Conservation (phyloP, 2,888 invertebrate species). For the Pammene fasciana region DNA sequence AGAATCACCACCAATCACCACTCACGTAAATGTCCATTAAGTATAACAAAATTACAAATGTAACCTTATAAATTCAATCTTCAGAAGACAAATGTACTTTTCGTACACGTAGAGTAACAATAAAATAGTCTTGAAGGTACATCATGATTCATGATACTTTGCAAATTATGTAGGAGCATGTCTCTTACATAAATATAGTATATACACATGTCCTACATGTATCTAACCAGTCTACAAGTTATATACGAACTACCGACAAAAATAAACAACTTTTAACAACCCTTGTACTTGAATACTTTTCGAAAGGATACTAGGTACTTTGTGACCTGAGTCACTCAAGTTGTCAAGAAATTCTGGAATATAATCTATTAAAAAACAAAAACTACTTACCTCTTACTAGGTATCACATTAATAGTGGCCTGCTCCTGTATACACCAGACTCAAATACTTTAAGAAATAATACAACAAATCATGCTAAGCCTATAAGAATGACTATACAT, state of each 20-base stretch:
- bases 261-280: slow-evolving; percentile 45
- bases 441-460: slow-evolving; percentile 35
- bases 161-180: slow-evolving; percentile 26
- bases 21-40: slow-evolving; percentile 3
- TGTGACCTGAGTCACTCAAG: slow-evolving; percentile 37
- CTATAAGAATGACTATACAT: slow-evolving; percentile 22
- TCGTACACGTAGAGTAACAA: slow-evolving; percentile 28
- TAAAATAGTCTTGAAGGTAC: slow-evolving; percentile 31
- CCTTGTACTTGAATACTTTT: slow-evolving; percentile 44
- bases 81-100: slow-evolving; percentile 16
- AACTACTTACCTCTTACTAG: slow-evolving; percentile 36
- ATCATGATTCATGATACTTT: slow-evolving; percentile 25
- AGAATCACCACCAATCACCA: slow-evolving; percentile 21
- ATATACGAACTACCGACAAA: slow-evolving; percentile 30
- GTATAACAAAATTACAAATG: slow-evolving; percentile 29
- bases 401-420: slow-evolving; percentile 40
- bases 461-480: slow-evolving; percentile 34
- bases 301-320: slow-evolving; percentile 43
- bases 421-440: slow-evolving; percentile 16
- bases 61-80: slow-evolving; percentile 18
- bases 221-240: slow-evolving; percentile 39
- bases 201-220: slow-evolving; percentile 28
- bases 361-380: slow-evolving; percentile 25
- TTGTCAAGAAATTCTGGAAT: slow-evolving; percentile 16
- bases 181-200: slow-evolving; percentile 33